phyloP scores from a whole-genome alignment of 2,113 vertebrate species.

The Pelodiscus sinensis region DNA sequence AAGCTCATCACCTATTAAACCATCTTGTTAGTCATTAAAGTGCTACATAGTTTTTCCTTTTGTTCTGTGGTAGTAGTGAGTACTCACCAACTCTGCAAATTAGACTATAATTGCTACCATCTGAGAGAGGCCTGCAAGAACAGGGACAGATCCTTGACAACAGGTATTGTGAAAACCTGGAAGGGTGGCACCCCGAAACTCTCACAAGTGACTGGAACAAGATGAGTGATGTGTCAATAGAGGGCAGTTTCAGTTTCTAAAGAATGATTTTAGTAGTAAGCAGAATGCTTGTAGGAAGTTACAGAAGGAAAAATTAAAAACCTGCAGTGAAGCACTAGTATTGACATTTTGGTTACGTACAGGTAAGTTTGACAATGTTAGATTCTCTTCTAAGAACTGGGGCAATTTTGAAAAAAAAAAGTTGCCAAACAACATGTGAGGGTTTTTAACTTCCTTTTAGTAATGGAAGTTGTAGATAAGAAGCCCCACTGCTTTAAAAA shows the following conservation, averaged over 20 bases:
- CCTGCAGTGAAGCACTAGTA: background rate
- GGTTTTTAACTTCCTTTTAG: background rate
- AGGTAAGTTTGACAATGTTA: background rate
- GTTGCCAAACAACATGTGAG: background rate
- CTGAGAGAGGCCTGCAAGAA: background rate
- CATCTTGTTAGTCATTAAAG: too few species aligned
- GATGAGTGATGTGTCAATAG: background rate
- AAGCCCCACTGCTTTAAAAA: background rate
- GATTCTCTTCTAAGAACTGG: background rate
- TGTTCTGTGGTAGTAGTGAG: background rate
- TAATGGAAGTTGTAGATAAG: background rate
- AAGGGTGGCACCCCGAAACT: background rate
- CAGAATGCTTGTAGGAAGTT: background rate
- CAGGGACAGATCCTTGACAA: conserved; percentile 15
- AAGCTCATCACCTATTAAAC: too few species aligned
- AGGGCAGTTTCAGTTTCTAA: background rate
- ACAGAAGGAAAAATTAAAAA: background rate
- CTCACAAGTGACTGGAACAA: background rate
- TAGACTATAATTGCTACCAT: background rate
- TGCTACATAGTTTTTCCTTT: too few species aligned
- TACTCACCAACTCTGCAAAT: background rate
- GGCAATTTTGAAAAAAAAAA: background rate
- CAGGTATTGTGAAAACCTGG: background rate
- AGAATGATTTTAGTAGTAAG: background rate
- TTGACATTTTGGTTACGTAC: background rate